phyloP scores from a whole-genome alignment of 2,113 vertebrate species.

The Gobius niger region DNA sequence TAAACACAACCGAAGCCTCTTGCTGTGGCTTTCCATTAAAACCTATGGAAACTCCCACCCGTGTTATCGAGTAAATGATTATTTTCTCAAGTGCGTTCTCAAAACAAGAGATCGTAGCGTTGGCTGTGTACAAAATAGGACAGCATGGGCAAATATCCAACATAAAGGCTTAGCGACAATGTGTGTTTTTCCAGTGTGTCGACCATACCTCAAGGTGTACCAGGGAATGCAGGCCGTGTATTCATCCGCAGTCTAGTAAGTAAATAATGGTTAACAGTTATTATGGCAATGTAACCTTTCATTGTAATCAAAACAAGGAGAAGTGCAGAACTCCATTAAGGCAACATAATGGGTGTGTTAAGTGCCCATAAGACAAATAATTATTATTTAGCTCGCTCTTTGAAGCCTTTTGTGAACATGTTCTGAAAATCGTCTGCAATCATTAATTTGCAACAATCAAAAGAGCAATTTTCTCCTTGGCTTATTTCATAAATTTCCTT shows the following conservation, averaged over 20 bases:
- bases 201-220: conserved; percentile 91
- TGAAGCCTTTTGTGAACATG: too few relatives aligned
- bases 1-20: conserved; percentile 38
- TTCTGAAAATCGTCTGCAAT: too few relatives aligned
- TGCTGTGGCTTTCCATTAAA: conserved; percentile 39
- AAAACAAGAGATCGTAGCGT: conserved; percentile 43
- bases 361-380: too few relatives aligned
- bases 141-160: background rate
- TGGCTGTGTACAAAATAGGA: conserved; percentile 31
- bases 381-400: too few relatives aligned
- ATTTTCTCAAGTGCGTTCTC: conserved; percentile 50
- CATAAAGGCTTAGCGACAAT: background rate
- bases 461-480: too few relatives aligned
- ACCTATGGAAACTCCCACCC: conserved; percentile 43
- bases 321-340: too few relatives aligned
- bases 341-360: too few relatives aligned
- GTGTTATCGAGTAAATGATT: conserved; percentile 45
- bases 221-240: conserved; percentile 93
- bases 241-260: conserved; percentile 96
- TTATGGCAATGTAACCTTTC: conserved; percentile 17
- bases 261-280: conserved; percentile 39
- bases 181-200: conserved; percentile 78
- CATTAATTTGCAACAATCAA: too few relatives aligned
- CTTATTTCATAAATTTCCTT: too few relatives aligned
- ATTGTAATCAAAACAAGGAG: background rate